These are phyloP conservation scores for Opisthograptis luteolata DNA, from an alignment of 2,888 invertebrate genomes.

Conservation along the genomic window DNA sequence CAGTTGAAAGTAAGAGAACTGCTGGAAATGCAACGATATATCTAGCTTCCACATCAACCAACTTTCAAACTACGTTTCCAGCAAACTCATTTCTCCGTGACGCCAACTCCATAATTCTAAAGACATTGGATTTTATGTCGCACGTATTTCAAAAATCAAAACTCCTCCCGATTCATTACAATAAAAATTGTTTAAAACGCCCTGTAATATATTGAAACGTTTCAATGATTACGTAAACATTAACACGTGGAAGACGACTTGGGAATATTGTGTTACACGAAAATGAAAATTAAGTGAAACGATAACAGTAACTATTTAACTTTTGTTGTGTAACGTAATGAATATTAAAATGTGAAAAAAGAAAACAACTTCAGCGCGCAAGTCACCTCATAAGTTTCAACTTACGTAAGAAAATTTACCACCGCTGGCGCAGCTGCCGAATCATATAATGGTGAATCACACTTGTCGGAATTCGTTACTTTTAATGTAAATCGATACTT, in stretches of 20 bases:
- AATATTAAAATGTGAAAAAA: constrained; percentile 36
- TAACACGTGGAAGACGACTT: constrained; percentile 23
- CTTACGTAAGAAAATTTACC: constrained; percentile 28
- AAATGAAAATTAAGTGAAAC: constrained; percentile 39
- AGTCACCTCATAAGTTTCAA: constrained; percentile 33
- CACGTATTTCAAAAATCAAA: constrained; percentile 37
- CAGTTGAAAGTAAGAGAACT: constrained; percentile 58
- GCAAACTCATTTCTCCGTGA: constrained; percentile 60
- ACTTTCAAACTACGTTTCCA: constrained; percentile 62
- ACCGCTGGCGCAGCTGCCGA: constrained; percentile 20
- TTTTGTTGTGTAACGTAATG: constrained; percentile 37
- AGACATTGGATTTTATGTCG: constrained; percentile 45
- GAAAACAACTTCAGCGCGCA: constrained; percentile 32
- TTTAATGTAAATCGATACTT: constrained; percentile 25
- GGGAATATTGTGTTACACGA: constrained; percentile 36
- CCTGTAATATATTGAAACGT: constrained; percentile 25
- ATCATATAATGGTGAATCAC: constrained; percentile 29
- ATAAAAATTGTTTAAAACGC: constrained; percentile 12
- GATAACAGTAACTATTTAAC: constrained; percentile 40
- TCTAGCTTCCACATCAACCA: constrained; percentile 63
- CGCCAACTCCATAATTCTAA: constrained; percentile 60
- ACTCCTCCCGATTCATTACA: constrained; percentile 26
- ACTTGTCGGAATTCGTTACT: constrained; percentile 21
- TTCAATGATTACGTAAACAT: constrained; percentile 34
- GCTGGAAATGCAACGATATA: constrained; percentile 64